Conservation (phyloP, 37 sponge, comb jelly and placozoan species). For the Eunapius fragilis region DNA sequence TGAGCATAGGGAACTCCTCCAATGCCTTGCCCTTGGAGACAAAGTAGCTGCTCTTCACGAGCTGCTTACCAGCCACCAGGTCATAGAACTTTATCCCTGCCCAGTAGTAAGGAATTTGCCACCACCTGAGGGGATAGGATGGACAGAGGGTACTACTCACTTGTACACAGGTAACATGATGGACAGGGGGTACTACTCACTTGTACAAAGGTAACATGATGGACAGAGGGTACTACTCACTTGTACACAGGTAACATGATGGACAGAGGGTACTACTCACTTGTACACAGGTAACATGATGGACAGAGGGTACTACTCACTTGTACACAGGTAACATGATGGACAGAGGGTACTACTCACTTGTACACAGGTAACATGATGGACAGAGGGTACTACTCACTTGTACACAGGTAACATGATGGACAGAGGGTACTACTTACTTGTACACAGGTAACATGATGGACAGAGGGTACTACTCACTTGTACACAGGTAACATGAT, state of each 20-base stretch:
- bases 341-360: slow-evolving; percentile 84
- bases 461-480: slow-evolving; percentile 84
- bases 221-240: slow-evolving; percentile 84
- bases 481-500: slow-evolving; percentile 98
- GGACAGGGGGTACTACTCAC: slow-evolving; percentile 84
- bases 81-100: slow-evolving; percentile 97
- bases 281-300: slow-evolving; percentile 98
- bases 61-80: slow-evolving; percentile 85
- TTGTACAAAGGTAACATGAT: slow-evolving; percentile 98
- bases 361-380: slow-evolving; percentile 98
- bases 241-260: slow-evolving; percentile 98
- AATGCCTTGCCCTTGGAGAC: slow-evolving; percentile 88
- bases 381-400: slow-evolving; percentile 84
- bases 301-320: slow-evolving; percentile 84
- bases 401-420: slow-evolving; percentile 98
- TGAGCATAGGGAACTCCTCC: slow-evolving; percentile 98
- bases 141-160: slow-evolving; percentile 28
- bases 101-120: slow-evolving; percentile 98
- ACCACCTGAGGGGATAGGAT: slow-evolving; percentile 68
- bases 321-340: slow-evolving; percentile 98
- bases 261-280: slow-evolving; percentile 84
- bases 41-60: slow-evolving; percentile 83
- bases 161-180: slow-evolving; percentile 98
- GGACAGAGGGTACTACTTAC: slow-evolving; percentile 84
- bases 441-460: slow-evolving; percentile 98